Conservation (phyloP, 2,113 vertebrate species). For the Dasypus novemcinctus region DNA sequence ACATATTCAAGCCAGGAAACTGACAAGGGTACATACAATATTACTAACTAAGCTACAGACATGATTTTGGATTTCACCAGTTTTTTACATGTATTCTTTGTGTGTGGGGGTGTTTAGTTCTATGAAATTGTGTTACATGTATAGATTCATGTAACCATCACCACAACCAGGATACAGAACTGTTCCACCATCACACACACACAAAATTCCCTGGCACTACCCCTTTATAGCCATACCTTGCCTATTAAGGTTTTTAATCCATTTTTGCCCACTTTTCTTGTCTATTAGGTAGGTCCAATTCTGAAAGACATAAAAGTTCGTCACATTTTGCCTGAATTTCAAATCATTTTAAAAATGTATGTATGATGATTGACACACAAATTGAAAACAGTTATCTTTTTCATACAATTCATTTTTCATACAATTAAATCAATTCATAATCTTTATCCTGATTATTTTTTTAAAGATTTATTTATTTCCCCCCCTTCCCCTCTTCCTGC, state of each 20-base stretch:
- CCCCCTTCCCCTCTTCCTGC: too few relatives aligned
- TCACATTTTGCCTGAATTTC: background rate
- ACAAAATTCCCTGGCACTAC: accelerated
- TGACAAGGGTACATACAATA: accelerated
- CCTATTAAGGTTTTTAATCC: accelerated
- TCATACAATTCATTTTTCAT: too few relatives aligned
- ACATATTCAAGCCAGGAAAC: background rate
- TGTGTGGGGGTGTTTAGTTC: accelerated
- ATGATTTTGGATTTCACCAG: background rate
- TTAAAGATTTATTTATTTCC: too few relatives aligned
- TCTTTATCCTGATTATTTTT: background rate
- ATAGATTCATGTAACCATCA: accelerated
- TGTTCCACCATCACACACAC: background rate
- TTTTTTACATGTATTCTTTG: accelerated
- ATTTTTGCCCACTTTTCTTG: background rate
- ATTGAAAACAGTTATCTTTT: background rate
- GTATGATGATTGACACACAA: background rate
- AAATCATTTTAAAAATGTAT: background rate
- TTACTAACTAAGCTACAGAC: background rate
- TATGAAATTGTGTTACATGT: accelerated
- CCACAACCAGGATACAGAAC: background rate
- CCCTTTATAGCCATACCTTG: accelerated
- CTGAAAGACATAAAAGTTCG: background rate
- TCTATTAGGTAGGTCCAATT: background rate
- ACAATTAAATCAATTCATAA: background rate